Evolutionary conservation across 2,113 vertebrate species (phyloP).

Genomic region (Panurus biarmicus): DNA sequence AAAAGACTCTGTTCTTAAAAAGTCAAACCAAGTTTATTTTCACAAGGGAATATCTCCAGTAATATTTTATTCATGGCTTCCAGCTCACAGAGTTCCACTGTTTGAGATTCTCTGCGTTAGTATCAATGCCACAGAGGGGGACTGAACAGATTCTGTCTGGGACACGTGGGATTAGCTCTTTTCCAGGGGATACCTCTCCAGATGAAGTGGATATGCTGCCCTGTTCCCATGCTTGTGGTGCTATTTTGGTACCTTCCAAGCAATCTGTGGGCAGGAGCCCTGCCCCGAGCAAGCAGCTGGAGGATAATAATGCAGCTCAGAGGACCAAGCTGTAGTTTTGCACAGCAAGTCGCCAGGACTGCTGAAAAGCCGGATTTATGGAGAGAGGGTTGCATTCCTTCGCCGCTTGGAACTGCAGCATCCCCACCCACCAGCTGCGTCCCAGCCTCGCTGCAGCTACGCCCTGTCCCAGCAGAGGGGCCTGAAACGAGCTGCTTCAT

Average conservation of each 20-base stretch:
- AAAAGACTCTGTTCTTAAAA: neutral
- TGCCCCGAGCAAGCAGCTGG: neutral
- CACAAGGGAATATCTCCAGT: neutral
- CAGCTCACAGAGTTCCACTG: neutral
- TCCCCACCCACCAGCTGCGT: slow-evolving; percentile 34
- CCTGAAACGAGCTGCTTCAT: neutral
- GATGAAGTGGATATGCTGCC: accelerated
- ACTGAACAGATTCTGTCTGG: neutral
- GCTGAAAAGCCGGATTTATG: neutral
- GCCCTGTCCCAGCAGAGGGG: neutral
- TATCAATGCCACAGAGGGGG: neutral
- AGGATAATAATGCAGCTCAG: neutral
- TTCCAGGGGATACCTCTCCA: neutral
- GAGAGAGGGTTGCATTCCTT: slow-evolving; percentile 22
- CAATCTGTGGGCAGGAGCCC: neutral
- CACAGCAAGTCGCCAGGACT: neutral
- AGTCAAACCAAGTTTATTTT: neutral
- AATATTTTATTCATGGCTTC: slow-evolving; percentile 5
- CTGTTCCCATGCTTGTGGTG: neutral
- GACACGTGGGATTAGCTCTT: neutral
- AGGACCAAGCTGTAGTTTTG: neutral
- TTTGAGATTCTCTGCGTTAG: neutral
- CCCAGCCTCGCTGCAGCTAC: neutral
- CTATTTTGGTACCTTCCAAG: neutral
- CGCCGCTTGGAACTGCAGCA: neutral